phyloP scores from a whole-genome alignment of 2,113 vertebrate species.

The Felis catus region F.catus_Fca126_mat1.0 CM031413.1:42744501-42745000 shows the following conservation, averaged over 20 bases:
- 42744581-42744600: background rate
- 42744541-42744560: background rate
- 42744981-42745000: conserved; percentile 14
- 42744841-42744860: conserved; percentile 35
- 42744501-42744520: background rate
- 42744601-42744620: background rate
- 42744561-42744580: background rate
- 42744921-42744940: conserved; percentile 37
- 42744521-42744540: background rate
- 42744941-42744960: background rate
- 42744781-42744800: background rate
- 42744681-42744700: background rate
- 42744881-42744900: conserved; percentile 27
- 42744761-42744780: background rate
- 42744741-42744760: background rate
- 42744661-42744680: background rate
- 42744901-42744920: conserved; percentile 55
- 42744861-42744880: conserved; percentile 47
- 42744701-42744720: background rate
- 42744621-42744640: background rate
- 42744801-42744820: conserved; percentile 34
- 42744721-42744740: background rate
- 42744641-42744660: background rate
- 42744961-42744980: conserved; percentile 53
- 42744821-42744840: conserved; percentile 63